A percentile compares a stretch with the other conserved stretches of the same genome.
These are phyloP conservation scores for Gasterosteus nipponicus DNA, from an alignment of 2,113 vertebrate genomes.

Conservation along the genomic window DNA sequence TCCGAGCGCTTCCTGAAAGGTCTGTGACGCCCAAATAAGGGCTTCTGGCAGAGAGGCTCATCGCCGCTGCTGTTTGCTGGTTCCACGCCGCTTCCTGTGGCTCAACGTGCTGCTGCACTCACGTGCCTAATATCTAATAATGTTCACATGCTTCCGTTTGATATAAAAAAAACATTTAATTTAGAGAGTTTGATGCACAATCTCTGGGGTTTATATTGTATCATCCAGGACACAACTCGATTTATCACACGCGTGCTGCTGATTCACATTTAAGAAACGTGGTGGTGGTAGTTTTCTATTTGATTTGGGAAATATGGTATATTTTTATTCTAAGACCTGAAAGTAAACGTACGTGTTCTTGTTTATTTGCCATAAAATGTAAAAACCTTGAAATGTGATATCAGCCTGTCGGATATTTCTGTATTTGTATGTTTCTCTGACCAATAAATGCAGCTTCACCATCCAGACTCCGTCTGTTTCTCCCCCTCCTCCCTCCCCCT, in stretches of 20 bases:
- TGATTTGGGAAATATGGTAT: constrained; percentile 20
- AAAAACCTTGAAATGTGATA: constrained; percentile 15
- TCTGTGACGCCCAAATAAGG: too few species aligned
- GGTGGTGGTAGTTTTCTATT: constrained; percentile 51
- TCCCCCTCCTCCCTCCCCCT: not conserved
- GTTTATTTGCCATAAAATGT: not conserved
- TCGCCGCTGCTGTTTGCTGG: constrained; percentile 15
- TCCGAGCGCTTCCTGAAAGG: too few species aligned
- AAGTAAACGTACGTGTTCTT: constrained; percentile 4
- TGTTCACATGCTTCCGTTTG: not conserved
- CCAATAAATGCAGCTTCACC: constrained; percentile 87
- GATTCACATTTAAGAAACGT: not conserved
- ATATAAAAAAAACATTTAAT: too few species aligned
- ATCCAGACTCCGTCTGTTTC: constrained; percentile 34
- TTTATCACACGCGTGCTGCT: not conserved
- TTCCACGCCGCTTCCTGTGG: not conserved
- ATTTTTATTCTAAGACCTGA: not conserved
- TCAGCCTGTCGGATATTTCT: constrained; percentile 81
- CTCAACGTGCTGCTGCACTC: constrained; percentile 43
- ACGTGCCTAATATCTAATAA: constrained; percentile 18
- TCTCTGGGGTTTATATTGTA: constrained; percentile 14
- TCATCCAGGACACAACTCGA: not conserved
- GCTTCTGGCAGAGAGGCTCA: too few species aligned
- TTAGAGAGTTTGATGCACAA: not conserved
- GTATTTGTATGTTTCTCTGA: constrained; percentile 87